These are phyloP conservation scores for Pelvicachromis taeniatus DNA, from an alignment of 2,113 vertebrate species.

Conservation along the genomic window DNA sequence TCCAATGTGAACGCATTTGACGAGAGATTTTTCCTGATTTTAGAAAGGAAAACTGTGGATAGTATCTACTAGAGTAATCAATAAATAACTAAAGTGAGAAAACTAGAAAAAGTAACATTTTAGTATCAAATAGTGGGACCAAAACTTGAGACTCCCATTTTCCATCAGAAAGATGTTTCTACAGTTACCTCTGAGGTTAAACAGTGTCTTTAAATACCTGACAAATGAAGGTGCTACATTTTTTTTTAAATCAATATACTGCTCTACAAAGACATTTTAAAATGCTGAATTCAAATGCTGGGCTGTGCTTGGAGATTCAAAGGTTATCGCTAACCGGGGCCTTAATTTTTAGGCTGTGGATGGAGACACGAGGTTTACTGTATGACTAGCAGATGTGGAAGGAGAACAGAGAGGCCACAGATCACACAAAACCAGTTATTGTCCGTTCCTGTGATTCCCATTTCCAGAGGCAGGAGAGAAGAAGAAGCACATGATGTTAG, in stretches of 20 bases:
- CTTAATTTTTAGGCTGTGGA: background rate
- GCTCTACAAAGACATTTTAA: background rate
- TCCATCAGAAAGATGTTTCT: background rate
- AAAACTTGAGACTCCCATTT: background rate
- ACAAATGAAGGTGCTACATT: background rate
- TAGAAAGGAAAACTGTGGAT: background rate
- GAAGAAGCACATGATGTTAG: conserved; percentile 45
- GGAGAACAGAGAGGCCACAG: background rate
- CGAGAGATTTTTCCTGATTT: background rate
- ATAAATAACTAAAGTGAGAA: background rate
- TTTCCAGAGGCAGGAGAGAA: conserved; percentile 14
- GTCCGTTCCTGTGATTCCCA: conserved; percentile 12
- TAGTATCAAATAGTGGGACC: background rate
- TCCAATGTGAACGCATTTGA: background rate
- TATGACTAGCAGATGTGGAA: conserved; percentile 23
- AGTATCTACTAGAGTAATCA: background rate
- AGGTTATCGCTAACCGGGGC: background rate
- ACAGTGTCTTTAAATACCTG: background rate
- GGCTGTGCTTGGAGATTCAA: background rate
- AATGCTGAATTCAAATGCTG: background rate
- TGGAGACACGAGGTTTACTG: conserved; percentile 44
- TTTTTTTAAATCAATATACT: background rate
- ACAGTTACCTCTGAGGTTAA: background rate
- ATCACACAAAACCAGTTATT: conserved; percentile 40
- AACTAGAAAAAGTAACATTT: background rate